Evolutionary conservation across 2,113 vertebrate genomes (phyloP), one percentile per base, ranked within the genome.

Genomic region (Oreochromis spilurus): DNA sequence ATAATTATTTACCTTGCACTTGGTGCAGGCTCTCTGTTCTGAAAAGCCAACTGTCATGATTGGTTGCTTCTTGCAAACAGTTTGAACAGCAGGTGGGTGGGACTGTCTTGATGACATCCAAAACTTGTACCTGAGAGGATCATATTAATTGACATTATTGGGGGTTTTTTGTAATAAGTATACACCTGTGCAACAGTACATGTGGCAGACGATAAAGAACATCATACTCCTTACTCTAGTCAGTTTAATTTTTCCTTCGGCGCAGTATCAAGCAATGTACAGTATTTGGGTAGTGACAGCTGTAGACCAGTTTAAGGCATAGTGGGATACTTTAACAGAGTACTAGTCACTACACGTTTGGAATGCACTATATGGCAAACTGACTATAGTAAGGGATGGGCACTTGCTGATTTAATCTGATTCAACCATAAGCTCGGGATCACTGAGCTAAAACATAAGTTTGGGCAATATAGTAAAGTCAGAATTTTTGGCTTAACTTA

Each of bases 301-400:
- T 77, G 24, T 72, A 45, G 38, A 45, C 21, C 7, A 72, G 13
- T 43, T 43, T 75, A 75, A 12, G 40, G 6, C 16, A 75, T 48
- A 24, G 14, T 29, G 2, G 4, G 24, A 29, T 75, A 75, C 43
- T 75, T 48, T 75, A 19, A 48, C 43, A 48, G 14, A 48, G 67
- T 48, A 72, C 21, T 45, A 26, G 21, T 72, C 13, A 75, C 40
- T 75, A 29, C 9, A 29, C 0, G 0, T 19, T 11, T 29, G 4
- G 6, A 75, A 29, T 75, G 24, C 4, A 72, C 40, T 48, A 72
- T 10, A 72, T 29, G 67, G 21, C 8, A 26, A 26, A 4, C 9
- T 29, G 9, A 29, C 67, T 48, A 6, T 48, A 50, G 16, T 75
- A 26, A 43, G n/a, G 13, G 36, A 70, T 26, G 7, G 7, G 14